Base-by-base conservation (phyloP, 2,888 invertebrate genomes). In the Ganaspis brasiliensis region DNA sequence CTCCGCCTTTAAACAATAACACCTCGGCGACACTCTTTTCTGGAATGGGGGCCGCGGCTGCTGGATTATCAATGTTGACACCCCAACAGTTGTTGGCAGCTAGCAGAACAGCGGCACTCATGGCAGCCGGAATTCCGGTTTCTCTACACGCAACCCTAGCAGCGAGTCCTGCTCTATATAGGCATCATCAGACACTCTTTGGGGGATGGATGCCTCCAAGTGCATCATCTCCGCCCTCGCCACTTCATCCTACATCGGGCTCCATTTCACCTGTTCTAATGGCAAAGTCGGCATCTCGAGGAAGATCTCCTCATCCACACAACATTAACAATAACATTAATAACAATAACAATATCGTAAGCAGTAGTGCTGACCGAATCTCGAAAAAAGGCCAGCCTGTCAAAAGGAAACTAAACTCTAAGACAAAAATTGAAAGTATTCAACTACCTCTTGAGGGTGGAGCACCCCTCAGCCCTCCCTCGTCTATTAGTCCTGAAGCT, bases 101-200 rank as follows among this genome's bases (percentile, higher is more conserved):
- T 9, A 92, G 92, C 81, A 92, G 92, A 85, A 88, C 90, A 4
- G 90, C 90, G 0, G 89, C 91, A 0, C 85, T 93, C 67, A 92
- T 93, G 87, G 93, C 94, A 86, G 92, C 95, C 86, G 91, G 93
- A 83, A 83, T 94, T 88, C 84, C 94, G 88, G 80, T 93, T 91
- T 75, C 93, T 91, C 82, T 92, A 90, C 91, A 93, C 79, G 93
- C 93, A 1, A 94, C 93, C 3, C 90, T 95, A 56, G 94, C 94
- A 8, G 86, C 92, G 0, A 92, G 91, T 81, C 94, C 94, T 12
- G 93, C 94, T 74, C 92, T 95, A 78, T 95, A 95, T 91, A 94
- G 94, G 59, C 94, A 94, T 52, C 94, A 94, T 35, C 92, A 94
- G 80, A 92, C 94, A 74, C 92, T 94, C 24, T 93, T 94, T 83